Evolutionary conservation across 2,888 invertebrate genomes (phyloP).

Genomic region (Suillia variegata): DNA sequence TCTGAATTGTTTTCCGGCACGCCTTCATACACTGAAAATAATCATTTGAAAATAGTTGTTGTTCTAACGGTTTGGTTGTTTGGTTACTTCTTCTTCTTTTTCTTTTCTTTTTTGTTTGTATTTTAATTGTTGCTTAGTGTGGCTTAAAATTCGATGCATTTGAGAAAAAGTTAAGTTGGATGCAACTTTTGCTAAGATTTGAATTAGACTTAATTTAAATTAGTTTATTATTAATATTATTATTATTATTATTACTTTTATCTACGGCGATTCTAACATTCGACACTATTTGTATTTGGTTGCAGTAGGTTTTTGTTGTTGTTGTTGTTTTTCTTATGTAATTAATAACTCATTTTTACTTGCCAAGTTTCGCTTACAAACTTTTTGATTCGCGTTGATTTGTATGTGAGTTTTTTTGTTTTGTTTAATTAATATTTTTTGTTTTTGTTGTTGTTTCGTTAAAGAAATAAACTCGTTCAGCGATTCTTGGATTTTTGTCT

Average conservation of each 20-base stretch:
- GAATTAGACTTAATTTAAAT: slow-evolving; percentile 6
- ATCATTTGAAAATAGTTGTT: too few species aligned
- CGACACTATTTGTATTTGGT: slow-evolving; percentile 25
- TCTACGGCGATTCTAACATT: not conserved
- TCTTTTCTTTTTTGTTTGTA: too few species aligned
- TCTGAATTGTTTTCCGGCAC: slow-evolving; percentile 54
- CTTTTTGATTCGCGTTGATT: too few species aligned
- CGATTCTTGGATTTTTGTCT: not conserved
- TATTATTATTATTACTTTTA: not conserved
- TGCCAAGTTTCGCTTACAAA: too few species aligned
- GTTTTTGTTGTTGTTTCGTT: not conserved
- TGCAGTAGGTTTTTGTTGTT: slow-evolving; percentile 23
- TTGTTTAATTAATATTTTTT: not conserved
- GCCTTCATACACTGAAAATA: too few species aligned
- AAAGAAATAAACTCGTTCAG: not conserved
- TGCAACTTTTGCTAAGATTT: not conserved
- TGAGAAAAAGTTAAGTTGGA: slow-evolving; percentile 35
- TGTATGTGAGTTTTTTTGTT: too few species aligned
- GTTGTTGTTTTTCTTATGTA: not conserved
- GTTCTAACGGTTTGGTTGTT: not conserved
- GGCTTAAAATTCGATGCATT: too few species aligned
- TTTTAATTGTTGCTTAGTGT: too few species aligned
- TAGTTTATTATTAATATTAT: not conserved
- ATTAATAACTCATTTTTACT: not conserved
- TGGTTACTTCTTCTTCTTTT: too few species aligned